Conservation (phyloP, 2,888 invertebrate species). For the Bellardia bayeri region DNA sequence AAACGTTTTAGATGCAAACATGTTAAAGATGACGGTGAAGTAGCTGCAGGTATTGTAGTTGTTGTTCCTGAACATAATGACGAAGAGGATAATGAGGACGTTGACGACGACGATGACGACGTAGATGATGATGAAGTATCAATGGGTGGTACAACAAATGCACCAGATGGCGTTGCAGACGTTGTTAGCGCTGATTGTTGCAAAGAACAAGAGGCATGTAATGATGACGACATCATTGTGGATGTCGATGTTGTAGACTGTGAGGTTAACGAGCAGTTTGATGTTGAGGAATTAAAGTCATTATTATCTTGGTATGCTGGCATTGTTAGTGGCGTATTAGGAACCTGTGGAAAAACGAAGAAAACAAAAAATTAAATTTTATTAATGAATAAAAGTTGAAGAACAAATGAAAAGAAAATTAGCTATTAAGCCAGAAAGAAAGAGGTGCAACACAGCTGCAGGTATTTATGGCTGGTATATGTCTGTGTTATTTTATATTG, state of each 20-base stretch:
- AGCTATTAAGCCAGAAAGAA: conserved; percentile 55
- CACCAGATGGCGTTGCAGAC: conserved; percentile 67
- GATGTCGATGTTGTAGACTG: conserved; percentile 59
- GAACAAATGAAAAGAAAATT: conserved; percentile 64
- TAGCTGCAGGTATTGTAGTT: conserved; percentile 68
- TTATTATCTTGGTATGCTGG: conserved; percentile 78
- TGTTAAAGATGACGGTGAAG: conserved; percentile 76
- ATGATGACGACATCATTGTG: conserved; percentile 61
- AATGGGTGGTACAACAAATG: conserved; percentile 64
- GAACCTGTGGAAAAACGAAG: conserved; percentile 80
- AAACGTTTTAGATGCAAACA: conserved; percentile 83
- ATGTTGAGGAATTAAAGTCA: conserved; percentile 75
- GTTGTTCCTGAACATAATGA: conserved; percentile 58
- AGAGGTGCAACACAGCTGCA: background rate
- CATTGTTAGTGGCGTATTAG: conserved; percentile 83
- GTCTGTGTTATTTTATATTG: background rate
- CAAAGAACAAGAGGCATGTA: conserved; percentile 64
- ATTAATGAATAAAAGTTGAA: conserved; percentile 55
- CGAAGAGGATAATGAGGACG: conserved; percentile 36
- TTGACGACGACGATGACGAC: conserved; percentile 44
- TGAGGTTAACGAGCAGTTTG: conserved; percentile 43
- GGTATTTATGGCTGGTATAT: conserved; percentile 1
- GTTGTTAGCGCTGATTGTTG: conserved; percentile 56
- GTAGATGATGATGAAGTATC: conserved; percentile 58
- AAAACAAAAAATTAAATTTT: conserved; percentile 50